phyloP scores from a whole-genome alignment of 2,888 invertebrate genomes.

The Ephialtes manifestator region DNA sequence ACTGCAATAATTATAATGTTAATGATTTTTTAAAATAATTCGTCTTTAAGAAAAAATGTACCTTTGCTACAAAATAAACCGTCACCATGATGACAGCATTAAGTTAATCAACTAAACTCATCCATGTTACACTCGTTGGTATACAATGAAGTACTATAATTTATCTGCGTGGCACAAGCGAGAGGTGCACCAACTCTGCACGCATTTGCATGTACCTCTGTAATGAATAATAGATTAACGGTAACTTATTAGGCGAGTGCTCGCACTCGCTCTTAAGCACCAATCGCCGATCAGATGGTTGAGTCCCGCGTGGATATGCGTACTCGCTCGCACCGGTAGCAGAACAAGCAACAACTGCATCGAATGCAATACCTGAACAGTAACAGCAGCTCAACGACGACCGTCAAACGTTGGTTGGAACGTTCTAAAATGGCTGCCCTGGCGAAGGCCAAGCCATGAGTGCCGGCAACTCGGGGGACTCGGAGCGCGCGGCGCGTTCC shows the following conservation, averaged over 20 bases:
- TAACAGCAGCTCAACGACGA: constrained; percentile 72
- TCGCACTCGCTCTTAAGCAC: constrained; percentile 26
- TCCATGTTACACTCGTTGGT: constrained; percentile 17
- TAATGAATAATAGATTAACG: constrained; percentile 84
- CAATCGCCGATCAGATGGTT: background rate
- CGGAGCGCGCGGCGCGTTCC: constrained; percentile 49
- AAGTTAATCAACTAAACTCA: background rate
- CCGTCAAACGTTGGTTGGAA: constrained; percentile 84
- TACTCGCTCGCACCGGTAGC: constrained; percentile 18
- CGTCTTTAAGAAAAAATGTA: background rate
- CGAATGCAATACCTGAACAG: constrained; percentile 12
- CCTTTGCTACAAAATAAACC: background rate
- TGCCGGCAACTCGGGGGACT: constrained; percentile 73
- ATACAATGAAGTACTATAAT: background rate
- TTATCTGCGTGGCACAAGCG: background rate
- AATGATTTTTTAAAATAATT: too few species aligned
- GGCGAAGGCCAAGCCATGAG: constrained; percentile 82
- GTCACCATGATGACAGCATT: background rate
- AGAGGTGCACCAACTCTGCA: constrained; percentile 41
- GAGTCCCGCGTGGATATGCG: background rate
- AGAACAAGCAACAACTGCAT: constrained; percentile 38
- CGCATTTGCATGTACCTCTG: constrained; percentile 77
- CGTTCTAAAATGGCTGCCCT: constrained; percentile 84
- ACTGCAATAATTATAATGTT: too few species aligned
- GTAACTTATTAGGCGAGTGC: constrained; percentile 81